A percentile compares a stretch with the other conserved stretches of the same genome.
Evolutionary conservation across 1,140 invertebrate genomes (phyloP).

Genomic region (Pristionchus pacificus): DNA sequence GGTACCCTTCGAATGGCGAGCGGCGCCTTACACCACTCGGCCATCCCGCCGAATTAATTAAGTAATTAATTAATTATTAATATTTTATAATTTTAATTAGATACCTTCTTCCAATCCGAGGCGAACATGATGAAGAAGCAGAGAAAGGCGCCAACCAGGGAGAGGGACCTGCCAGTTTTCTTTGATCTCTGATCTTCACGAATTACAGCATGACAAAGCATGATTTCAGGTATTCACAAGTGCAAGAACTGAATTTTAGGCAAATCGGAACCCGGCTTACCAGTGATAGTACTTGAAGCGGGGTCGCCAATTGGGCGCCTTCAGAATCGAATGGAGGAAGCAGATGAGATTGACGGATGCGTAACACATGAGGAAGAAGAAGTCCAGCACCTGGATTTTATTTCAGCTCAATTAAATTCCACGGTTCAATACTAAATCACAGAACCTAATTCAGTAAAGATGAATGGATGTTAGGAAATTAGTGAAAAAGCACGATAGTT

Average conservation of each 20-base stretch:
- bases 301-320: slow-evolving; percentile 95
- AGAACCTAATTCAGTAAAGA: too few species aligned
- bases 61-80: too few species aligned
- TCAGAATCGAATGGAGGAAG: slow-evolving; percentile 83
- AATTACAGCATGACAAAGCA: neutral
- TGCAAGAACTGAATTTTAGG: slow-evolving; percentile 28
- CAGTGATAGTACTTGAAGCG: slow-evolving; percentile 98
- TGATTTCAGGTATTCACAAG: neutral
- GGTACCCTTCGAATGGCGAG: too few species aligned
- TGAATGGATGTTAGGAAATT: too few species aligned
- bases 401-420: too few species aligned
- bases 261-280: slow-evolving; percentile 63
- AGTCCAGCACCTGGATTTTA: slow-evolving; percentile 40
- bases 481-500: too few species aligned
- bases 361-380: slow-evolving; percentile 99
- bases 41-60: too few species aligned
- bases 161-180: slow-evolving; percentile 70
- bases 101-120: slow-evolving; percentile 97
- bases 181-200: slow-evolving; percentile 8
- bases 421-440: too few species aligned
- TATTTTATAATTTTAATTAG: too few species aligned
- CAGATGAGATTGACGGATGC: slow-evolving; percentile 98
- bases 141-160: slow-evolving; percentile 80
- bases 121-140: slow-evolving; percentile 99
- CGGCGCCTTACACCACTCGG: too few species aligned